Percentiles rank a stretch among this genome's conserved stretches.
Conservation (phyloP, 1,140 invertebrate genomes). For the Bombus soroeensis region DNA sequence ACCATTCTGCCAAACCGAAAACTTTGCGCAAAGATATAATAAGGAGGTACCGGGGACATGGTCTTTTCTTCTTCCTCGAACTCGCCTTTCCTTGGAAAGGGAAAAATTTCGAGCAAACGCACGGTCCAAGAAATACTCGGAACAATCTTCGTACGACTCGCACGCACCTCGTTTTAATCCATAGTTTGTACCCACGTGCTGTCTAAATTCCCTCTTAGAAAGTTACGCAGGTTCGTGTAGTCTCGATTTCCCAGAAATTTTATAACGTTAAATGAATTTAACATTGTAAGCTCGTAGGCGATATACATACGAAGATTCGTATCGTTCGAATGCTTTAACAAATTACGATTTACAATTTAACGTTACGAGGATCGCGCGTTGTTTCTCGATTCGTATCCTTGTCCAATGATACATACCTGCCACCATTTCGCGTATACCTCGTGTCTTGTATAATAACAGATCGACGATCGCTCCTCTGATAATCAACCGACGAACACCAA, state of each 20-base stretch:
- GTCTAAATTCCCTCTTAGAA: conserved; percentile 15
- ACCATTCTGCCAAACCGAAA: background rate
- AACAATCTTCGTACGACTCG: background rate
- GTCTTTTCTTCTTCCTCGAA: background rate
- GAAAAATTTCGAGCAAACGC: background rate
- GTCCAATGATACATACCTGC: background rate
- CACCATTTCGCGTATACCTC: background rate
- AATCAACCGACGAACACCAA: conserved; percentile 24
- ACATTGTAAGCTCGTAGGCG: no score
- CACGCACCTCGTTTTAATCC: background rate
- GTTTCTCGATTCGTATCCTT: background rate
- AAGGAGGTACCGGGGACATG: no score
- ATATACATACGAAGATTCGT: background rate
- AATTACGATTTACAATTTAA: background rate
- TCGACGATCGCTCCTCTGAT: conserved; percentile 7
- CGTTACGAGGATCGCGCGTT: background rate
- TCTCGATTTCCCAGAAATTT: background rate
- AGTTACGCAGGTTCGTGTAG: background rate
- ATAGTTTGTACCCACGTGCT: background rate
- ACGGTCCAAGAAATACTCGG: background rate
- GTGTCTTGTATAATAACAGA: background rate
- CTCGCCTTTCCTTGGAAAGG: background rate
- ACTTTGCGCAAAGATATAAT: background rate
- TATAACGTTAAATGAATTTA: background rate
- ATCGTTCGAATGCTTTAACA: background rate